Conservation (phyloP, 2,888 invertebrate species). For the Lordiphosa fenestrarum region DNA sequence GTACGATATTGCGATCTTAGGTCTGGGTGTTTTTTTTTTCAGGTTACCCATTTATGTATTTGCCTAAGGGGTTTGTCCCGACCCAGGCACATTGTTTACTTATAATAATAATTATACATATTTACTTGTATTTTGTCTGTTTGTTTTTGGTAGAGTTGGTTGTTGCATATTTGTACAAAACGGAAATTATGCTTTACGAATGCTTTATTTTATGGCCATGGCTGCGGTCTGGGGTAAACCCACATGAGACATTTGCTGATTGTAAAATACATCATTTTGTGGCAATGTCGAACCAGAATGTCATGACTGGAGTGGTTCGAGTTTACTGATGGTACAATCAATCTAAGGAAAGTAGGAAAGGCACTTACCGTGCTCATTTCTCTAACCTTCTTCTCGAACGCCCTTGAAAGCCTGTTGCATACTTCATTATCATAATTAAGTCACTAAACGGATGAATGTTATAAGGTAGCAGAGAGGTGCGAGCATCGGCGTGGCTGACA, state of each 20-base stretch:
- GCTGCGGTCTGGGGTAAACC: conserved; percentile 28
- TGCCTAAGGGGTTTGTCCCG: conserved; percentile 50
- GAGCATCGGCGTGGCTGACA: too few relatives aligned
- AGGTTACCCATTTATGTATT: conserved; percentile 38
- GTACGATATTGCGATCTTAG: conserved; percentile 3
- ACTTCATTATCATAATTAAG: too few relatives aligned
- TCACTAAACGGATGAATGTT: too few relatives aligned
- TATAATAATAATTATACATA: conserved; percentile 29
- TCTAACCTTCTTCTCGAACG: too few relatives aligned
- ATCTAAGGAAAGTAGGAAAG: too few relatives aligned
- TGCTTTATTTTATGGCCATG: conserved; percentile 5
- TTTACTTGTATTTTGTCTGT: conserved; percentile 18
- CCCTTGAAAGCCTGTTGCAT: too few relatives aligned
- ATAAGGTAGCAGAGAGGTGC: too few relatives aligned
- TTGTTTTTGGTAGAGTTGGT: neutral
- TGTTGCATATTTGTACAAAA: conserved; percentile 38
- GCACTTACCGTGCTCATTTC: too few relatives aligned
- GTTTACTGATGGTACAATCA: too few relatives aligned
- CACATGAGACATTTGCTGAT: conserved; percentile 18
- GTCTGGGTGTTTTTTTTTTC: conserved; percentile 10
- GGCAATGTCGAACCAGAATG: too few relatives aligned
- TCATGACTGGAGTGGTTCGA: too few relatives aligned
- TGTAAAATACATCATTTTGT: too few relatives aligned
- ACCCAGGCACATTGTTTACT: conserved; percentile 25
- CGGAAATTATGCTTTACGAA: conserved; percentile 45